A percentile compares a stretch with the other conserved stretches of the same genome.
Evolutionary conservation across 1,140 invertebrate genomes (phyloP).

Genomic region (Sarcophaga peregrina): DNA sequence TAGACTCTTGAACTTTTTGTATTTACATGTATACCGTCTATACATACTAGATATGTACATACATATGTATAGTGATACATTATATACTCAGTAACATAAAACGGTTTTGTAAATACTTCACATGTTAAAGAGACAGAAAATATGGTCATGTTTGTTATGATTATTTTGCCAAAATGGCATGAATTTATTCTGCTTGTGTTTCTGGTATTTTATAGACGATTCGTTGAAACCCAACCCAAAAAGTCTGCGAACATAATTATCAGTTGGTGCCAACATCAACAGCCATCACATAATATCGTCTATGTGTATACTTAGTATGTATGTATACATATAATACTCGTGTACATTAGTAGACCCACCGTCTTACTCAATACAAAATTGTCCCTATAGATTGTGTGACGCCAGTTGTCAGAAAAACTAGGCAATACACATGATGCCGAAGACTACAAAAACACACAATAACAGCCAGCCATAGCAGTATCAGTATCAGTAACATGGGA

Average conservation of each 20-base stretch:
- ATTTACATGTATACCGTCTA: background rate
- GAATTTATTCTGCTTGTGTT: slow-evolving; percentile 9
- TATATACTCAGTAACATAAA: no score
- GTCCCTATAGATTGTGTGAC: slow-evolving; percentile 21
- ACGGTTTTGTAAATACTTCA: background rate
- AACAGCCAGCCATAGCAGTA: background rate
- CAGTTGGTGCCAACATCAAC: slow-evolving; percentile 8
- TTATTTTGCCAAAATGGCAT: slow-evolving; percentile 19
- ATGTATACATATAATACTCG: no score
- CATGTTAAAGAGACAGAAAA: background rate
- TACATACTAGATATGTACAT: background rate
- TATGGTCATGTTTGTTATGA: slow-evolving; percentile 22
- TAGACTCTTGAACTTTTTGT: slow-evolving; percentile 19
- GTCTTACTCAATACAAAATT: slow-evolving; percentile 4
- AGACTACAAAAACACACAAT: background rate
- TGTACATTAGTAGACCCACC: background rate
- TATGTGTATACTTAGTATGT: no score
- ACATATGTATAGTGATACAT: background rate
- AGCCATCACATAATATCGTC: no score
- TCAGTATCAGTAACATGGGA: no score
- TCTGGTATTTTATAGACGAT: background rate
- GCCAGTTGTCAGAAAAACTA: background rate
- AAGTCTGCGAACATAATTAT: slow-evolving; percentile 19
- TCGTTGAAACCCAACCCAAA: slow-evolving; percentile 4
- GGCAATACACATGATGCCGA: background rate